These are phyloP conservation scores for Paradoxurus hermaphroditus DNA, from an alignment of 2,113 vertebrate genomes.

Conservation along the genomic window DNA sequence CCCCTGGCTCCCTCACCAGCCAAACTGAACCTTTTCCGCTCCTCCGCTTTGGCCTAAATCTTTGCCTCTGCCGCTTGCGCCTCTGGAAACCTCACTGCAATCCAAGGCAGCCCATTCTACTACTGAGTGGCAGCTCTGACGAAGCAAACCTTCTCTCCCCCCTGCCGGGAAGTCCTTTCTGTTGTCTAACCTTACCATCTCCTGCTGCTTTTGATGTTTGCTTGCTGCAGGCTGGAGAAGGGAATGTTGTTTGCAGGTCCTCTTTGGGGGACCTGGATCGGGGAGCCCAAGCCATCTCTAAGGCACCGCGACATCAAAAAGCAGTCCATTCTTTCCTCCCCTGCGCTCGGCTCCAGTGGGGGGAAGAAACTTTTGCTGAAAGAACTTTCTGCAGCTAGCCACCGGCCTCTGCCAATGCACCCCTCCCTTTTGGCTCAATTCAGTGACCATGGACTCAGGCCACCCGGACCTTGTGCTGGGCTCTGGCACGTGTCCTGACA, in stretches of 20 bases:
- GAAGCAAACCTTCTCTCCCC: accelerated
- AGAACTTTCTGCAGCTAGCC: background rate
- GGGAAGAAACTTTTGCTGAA: background rate
- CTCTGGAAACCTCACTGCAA: background rate
- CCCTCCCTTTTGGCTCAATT: no score
- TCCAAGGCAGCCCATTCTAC: background rate
- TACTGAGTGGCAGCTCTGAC: background rate
- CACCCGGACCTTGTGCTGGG: background rate
- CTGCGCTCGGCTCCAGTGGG: background rate
- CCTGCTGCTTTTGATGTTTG: background rate
- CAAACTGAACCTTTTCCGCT: background rate
- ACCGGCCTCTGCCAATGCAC: background rate
- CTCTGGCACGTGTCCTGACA: background rate
- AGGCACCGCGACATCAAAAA: background rate
- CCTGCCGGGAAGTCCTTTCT: background rate
- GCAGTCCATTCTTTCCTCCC: background rate
- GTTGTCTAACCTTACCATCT: background rate
- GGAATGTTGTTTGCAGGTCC: background rate
- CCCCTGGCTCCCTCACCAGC: background rate
- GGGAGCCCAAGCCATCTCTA: background rate
- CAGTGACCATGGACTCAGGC: background rate
- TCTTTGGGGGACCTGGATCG: background rate
- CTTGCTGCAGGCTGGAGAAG: background rate
- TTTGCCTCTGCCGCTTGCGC: background rate
- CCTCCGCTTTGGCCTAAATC: background rate